Percentiles rank a stretch among this genome's conserved stretches.
Evolutionary conservation across 2,113 vertebrate genomes (phyloP).

Genomic region (Dasypus novemcinctus): DNA sequence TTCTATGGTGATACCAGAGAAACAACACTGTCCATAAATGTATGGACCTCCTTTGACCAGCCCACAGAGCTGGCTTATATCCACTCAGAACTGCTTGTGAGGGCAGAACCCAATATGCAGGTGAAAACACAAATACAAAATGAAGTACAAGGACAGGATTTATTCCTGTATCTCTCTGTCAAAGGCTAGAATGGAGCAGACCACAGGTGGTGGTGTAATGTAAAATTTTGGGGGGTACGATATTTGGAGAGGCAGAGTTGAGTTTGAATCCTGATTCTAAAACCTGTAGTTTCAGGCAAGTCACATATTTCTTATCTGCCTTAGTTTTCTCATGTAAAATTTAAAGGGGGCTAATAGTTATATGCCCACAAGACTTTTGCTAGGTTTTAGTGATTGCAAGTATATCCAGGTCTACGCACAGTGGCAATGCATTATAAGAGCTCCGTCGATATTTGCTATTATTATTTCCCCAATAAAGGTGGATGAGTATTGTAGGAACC

Average conservation of each 20-base stretch:
- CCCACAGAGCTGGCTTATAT: neutral
- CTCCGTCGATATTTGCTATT: neutral
- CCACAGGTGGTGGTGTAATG: rapidly evolving
- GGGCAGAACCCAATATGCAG: neutral
- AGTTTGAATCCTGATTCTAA: neutral
- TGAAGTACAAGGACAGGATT: neutral
- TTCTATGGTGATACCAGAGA: neutral
- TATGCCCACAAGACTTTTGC: neutral
- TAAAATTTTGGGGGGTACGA: neutral
- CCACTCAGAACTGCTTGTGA: neutral
- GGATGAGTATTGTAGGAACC: neutral
- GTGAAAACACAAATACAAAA: neutral
- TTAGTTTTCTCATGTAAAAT: neutral
- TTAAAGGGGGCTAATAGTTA: neutral
- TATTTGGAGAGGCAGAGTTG: neutral
- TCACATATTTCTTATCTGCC: neutral
- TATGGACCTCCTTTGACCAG: neutral
- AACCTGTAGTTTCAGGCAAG: neutral
- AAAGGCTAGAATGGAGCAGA: neutral
- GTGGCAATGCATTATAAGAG: neutral
- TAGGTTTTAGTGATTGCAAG: neutral
- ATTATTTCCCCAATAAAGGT: neutral
- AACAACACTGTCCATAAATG: rapidly evolving
- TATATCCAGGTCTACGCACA: neutral
- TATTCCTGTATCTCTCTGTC: neutral